Conservation (phyloP, 2,113 vertebrate genomes). For the Oxygymnocypris stewartii region DNA sequence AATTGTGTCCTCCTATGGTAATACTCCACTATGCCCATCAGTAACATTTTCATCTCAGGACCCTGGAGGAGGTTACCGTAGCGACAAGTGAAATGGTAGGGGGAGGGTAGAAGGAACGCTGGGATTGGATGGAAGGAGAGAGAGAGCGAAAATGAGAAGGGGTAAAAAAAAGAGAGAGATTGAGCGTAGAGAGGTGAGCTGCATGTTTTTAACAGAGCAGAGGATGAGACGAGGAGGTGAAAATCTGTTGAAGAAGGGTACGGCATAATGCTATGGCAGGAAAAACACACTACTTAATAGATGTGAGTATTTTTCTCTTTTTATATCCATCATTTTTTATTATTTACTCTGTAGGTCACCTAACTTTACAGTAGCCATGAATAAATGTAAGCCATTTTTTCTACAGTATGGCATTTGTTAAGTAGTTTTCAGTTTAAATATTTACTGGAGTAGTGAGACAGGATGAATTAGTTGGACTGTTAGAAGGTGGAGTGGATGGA, state of each 20-base stretch:
- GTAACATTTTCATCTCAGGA: conserved; percentile 17
- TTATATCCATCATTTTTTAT: neutral
- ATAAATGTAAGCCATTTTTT: neutral
- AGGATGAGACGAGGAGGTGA: conserved; percentile 21
- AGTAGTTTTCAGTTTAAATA: neutral
- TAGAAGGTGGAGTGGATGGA: conserved; percentile 1
- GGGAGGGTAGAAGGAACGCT: conserved; percentile 28
- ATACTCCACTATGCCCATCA: conserved; percentile 23
- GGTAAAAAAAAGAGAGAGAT: conserved; percentile 3
- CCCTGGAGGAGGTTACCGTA: conserved; percentile 31
- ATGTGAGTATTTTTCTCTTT: conserved; percentile 26
- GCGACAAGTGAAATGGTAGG: conserved; percentile 34
- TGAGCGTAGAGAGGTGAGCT: conserved; percentile 32
- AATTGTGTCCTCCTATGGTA: conserved; percentile 4
- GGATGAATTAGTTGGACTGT: neutral
- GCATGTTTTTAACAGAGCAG: conserved; percentile 28
- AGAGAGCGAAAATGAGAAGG: conserved; percentile 27
- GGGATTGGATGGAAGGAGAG: conserved; percentile 36
- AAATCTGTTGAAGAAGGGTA: conserved; percentile 1
- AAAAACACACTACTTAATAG: conserved; percentile 9
- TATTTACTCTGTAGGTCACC: neutral
- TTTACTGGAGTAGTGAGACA: conserved; percentile 12
- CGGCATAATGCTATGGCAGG: neutral
- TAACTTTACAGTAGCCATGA: neutral
- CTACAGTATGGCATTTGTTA: neutral